phyloP scores from a whole-genome alignment of 2,113 vertebrate species.

The Meles meles region DNA sequence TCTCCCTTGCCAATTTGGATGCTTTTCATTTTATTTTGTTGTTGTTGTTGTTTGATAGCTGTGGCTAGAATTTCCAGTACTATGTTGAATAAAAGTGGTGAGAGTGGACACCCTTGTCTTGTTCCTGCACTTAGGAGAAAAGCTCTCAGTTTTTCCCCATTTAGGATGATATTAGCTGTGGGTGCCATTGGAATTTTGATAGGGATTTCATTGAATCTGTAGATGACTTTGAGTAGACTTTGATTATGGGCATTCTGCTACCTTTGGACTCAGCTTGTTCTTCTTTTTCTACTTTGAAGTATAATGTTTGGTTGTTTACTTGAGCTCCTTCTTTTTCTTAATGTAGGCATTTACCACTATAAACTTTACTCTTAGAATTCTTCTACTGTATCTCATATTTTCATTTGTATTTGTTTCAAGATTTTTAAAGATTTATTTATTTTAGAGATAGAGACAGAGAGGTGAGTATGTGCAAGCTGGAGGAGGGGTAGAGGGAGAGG shows the following conservation, averaged over 20 bases:
- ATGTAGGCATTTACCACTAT: background rate
- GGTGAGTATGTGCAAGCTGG: background rate
- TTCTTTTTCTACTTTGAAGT: background rate
- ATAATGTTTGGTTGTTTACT: background rate
- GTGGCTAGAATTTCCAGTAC: too few relatives aligned
- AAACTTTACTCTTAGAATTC: background rate
- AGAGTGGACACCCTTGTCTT: background rate
- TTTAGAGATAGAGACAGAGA: background rate
- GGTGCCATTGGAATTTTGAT: background rate
- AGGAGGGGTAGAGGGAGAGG: background rate
- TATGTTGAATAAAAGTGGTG: background rate
- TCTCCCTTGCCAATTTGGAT: too few relatives aligned
- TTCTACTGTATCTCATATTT: background rate
- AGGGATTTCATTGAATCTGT: background rate
- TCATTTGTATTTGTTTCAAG: background rate
- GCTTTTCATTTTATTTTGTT: too few relatives aligned
- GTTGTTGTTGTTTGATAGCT: too few relatives aligned
- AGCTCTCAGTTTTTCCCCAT: background rate
- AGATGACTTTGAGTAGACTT: background rate
- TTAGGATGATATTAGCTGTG: background rate
- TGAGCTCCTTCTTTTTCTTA: background rate
- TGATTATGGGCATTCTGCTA: background rate
- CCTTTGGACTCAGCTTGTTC: background rate
- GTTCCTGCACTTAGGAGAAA: background rate
- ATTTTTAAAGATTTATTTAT: background rate